These are phyloP conservation scores for Pissodes strobi DNA, from an alignment of 1,140 invertebrate genomes.

Conservation along the genomic window DNA sequence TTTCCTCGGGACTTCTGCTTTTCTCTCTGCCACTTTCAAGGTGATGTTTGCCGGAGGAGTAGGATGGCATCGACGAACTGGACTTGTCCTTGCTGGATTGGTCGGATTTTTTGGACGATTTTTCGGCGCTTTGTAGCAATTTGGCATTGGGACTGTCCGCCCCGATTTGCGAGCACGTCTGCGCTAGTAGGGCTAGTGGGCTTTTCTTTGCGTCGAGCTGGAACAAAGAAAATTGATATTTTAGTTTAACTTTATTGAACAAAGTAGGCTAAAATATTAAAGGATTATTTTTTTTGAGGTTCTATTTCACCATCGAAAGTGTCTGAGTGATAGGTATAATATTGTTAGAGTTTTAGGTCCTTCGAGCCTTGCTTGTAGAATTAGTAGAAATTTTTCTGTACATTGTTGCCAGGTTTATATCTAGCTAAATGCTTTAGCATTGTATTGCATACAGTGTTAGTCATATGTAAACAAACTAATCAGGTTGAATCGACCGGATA, in stretches of 20 bases:
- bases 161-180: slow-evolving; percentile 95
- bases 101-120: slow-evolving; percentile 58
- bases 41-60: slow-evolving; percentile 51
- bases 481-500: neutral
- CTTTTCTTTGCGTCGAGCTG: slow-evolving; percentile 96
- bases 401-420: too few species aligned
- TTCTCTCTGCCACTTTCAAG: slow-evolving; percentile 68
- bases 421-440: too few species aligned
- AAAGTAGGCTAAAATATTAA: too few species aligned
- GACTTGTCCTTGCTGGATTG: slow-evolving; percentile 59
- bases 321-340: too few species aligned
- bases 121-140: slow-evolving; percentile 65
- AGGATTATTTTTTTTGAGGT: too few species aligned
- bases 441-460: too few species aligned
- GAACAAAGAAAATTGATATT: slow-evolving; percentile 58
- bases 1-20: slow-evolving; percentile 63
- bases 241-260: neutral
- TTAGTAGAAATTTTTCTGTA: too few species aligned
- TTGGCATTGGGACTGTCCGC: slow-evolving; percentile 77
- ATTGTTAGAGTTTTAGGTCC: too few species aligned
- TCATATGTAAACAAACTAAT: neutral
- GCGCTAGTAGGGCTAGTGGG: slow-evolving; percentile 88
- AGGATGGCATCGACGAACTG: slow-evolving; percentile 58
- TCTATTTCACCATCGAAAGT: too few species aligned
- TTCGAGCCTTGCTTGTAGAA: too few species aligned